Base-by-base conservation (phyloP, 1,140 invertebrate genomes). In the Heliconius nattereri region DNA sequence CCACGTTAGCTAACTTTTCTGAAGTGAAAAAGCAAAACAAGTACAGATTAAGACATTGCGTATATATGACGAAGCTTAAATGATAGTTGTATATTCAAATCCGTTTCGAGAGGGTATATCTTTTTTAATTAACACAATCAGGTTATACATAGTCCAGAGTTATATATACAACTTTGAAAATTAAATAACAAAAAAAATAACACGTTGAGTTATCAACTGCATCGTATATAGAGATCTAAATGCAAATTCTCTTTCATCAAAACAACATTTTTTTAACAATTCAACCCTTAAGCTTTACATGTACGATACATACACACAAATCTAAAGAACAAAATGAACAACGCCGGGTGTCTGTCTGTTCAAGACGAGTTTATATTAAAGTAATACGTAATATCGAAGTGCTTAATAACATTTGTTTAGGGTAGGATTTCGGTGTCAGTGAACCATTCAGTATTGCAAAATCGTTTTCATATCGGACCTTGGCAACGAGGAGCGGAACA, bases 401-500 rank as follows among this genome's bases (percentile, higher is more conserved):
- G 37, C 40, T 23, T 71, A 76, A 26, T 45, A 49, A 76, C 29
- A 76, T 76, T 76, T 45, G 75, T 76, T 76, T 71, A 35, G 75
- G 75, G 75, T 76, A 76, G 60, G 52, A 19, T 66, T 52, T 26
- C 23, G 74, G 74, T 78, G 76, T 73, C 54, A 78, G 71, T 45
- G 52, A 78, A 57, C 40, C 76, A 72, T 78, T 66, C 60, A 29
- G 49, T 73, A 54, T 57, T 45, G 52, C 54, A 37, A 52, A 73
- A 78, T 60, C 49, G 76, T 54, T 78, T 78, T 78, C 35, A 78
- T 78, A 60, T 78, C 71, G 76, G 76, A 78, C 71, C 76, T 78
- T 78, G 49, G 70, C 71, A 73, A 78, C 76, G 71, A 29, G 40
- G 11, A 71, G 70, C 23, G 60, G 49, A 78, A 72, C 76, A 52